These are phyloP conservation scores for Drosophila leontia DNA, from an alignment of 1,140 invertebrate species.

Conservation along the genomic window DNA sequence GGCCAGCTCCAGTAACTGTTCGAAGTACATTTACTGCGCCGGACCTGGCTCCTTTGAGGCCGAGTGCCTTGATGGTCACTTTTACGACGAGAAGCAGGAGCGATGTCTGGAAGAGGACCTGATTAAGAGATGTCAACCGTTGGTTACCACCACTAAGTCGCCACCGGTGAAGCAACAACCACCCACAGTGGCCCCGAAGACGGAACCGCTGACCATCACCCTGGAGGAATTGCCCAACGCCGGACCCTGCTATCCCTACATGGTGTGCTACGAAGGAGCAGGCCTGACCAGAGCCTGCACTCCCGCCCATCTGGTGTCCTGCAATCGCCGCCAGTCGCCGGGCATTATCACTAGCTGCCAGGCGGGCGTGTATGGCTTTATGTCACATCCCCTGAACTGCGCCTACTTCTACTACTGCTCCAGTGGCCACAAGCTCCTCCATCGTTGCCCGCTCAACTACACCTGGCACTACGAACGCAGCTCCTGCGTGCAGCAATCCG, in stretches of 20 bases:
- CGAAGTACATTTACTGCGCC: conserved; percentile 57
- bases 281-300: conserved; percentile 53
- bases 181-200: neutral
- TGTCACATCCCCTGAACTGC: conserved; percentile 57
- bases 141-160: neutral
- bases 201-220: conserved; percentile 33
- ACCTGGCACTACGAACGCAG: conserved; percentile 59
- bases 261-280: conserved; percentile 57
- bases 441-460: conserved; percentile 53
- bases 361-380: conserved; percentile 55
- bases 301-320: conserved; percentile 39
- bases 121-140: conserved; percentile 13
- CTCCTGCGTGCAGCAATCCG: conserved; percentile 45
- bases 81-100: conserved; percentile 36
- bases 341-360: conserved; percentile 34
- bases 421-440: conserved; percentile 54
- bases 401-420: conserved; percentile 67
- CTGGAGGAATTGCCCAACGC: conserved; percentile 28
- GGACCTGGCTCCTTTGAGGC: conserved; percentile 47
- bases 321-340: conserved; percentile 18
- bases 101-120: conserved; percentile 35
- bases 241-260: conserved; percentile 39
- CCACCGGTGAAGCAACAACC: neutral
- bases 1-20: conserved; percentile 39
- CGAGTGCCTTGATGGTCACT: conserved; percentile 33